These are phyloP conservation scores for Stenotaenia linearis DNA, from an alignment of 2,888 invertebrate genomes.

Conservation along the genomic window DNA sequence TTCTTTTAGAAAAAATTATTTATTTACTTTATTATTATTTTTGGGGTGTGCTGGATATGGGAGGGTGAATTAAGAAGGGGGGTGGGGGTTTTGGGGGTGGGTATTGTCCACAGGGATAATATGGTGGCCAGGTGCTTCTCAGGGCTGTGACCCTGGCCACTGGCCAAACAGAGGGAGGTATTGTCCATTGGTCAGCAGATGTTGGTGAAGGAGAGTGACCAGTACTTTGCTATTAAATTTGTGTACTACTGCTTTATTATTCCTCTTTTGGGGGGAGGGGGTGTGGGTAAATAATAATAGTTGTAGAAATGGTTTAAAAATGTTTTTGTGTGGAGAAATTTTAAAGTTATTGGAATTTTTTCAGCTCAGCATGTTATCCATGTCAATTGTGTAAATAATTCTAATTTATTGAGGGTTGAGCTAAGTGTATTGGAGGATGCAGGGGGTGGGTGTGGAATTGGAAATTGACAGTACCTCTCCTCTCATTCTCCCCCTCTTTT, in stretches of 20 bases:
- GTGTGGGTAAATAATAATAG: not conserved
- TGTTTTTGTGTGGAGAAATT: too few species aligned
- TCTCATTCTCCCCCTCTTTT: not conserved
- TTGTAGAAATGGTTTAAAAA: not conserved
- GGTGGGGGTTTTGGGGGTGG: not conserved
- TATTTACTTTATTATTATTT: constrained; percentile 21
- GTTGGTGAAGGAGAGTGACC: constrained; percentile 15
- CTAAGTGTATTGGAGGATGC: constrained; percentile 21
- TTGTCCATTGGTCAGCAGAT: constrained; percentile 31
- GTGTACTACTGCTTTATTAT: not conserved
- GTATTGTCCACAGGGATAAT: constrained; percentile 26
- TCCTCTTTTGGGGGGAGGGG: not conserved
- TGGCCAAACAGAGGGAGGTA: constrained; percentile 29
- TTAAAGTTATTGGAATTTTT: not conserved
- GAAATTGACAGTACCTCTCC: constrained; percentile 21
- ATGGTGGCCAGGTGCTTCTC: constrained; percentile 30
- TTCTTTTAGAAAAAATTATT: not conserved
- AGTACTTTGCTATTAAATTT: constrained; percentile 16
- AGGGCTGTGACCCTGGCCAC: constrained; percentile 28
- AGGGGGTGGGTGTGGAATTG: constrained; percentile 22
- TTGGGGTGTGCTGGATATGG: not conserved
- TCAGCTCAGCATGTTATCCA: not conserved
- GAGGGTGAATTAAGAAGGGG: not conserved
- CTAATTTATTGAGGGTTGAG: constrained; percentile 23
- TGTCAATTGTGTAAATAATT: constrained; percentile 23